These are phyloP conservation scores for Corydoras sp. DNA, from an alignment of 2,113 vertebrate species.

Conservation along the genomic window DNA sequence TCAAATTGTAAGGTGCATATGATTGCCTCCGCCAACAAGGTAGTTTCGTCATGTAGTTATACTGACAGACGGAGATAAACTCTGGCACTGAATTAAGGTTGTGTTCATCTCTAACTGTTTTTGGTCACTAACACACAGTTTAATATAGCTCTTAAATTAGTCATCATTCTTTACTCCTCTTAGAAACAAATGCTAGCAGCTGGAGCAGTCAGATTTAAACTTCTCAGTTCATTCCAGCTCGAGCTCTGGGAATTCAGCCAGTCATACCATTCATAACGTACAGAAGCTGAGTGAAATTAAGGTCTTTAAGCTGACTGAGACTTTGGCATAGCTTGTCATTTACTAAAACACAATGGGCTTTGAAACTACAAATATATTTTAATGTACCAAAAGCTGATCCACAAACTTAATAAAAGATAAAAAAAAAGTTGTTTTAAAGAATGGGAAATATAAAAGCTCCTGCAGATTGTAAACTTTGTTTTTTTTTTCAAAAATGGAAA, in stretches of 20 bases:
- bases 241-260: conserved; percentile 43
- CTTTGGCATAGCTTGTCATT: not conserved
- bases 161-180: too few relatives aligned
- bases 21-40: too few relatives aligned
- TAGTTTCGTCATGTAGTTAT: too few relatives aligned
- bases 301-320: not conserved
- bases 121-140: too few relatives aligned
- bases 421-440: not conserved
- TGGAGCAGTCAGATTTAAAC: too few relatives aligned
- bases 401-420: not conserved
- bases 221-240: conserved; percentile 12
- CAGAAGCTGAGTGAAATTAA: conserved; percentile 62
- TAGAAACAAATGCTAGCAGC: too few relatives aligned
- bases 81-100: too few relatives aligned
- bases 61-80: too few relatives aligned
- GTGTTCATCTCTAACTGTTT: too few relatives aligned
- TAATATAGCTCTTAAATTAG: too few relatives aligned
- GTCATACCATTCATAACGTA: conserved; percentile 41
- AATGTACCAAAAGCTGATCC: not conserved
- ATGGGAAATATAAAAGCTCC: not conserved
- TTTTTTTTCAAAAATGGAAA: too few relatives aligned
- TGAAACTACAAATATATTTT: not conserved
- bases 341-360: not conserved
- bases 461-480: not conserved
- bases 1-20: too few relatives aligned